These are phyloP conservation scores for Zosterops pallidus DNA, from an alignment of 2,113 vertebrate genomes.

Conservation along the genomic window DNA sequence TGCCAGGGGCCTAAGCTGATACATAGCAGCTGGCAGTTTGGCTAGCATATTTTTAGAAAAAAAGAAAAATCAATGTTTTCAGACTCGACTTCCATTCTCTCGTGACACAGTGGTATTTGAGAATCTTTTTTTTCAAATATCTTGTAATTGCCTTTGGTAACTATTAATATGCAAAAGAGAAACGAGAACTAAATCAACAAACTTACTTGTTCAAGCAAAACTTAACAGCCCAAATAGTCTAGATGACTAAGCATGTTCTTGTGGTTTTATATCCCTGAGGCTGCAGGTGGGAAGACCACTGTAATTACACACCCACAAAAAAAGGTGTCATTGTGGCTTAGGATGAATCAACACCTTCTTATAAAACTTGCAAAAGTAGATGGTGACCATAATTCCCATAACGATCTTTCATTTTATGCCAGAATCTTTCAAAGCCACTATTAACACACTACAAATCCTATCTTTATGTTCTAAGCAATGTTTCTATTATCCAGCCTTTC, in stretches of 20 bases:
- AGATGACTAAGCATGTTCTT: not conserved
- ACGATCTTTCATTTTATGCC: not conserved
- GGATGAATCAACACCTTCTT: not conserved
- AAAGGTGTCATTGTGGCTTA: not conserved
- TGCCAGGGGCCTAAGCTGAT: not conserved
- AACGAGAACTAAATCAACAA: not conserved
- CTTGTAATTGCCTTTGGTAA: slow-evolving; percentile 3
- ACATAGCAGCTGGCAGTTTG: not conserved
- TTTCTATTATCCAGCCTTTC: not conserved
- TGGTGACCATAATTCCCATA: not conserved
- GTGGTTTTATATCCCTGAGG: not conserved
- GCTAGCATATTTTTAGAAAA: not conserved
- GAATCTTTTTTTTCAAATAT: not conserved
- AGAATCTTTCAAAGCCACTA: not conserved
- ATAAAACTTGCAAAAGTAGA: not conserved
- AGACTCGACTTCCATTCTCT: not conserved
- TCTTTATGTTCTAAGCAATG: not conserved
- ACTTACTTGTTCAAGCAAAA: not conserved
- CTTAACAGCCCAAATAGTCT: not conserved
- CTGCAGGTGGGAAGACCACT: not conserved
- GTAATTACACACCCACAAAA: not conserved
- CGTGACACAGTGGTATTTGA: not conserved
- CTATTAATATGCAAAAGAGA: not conserved
- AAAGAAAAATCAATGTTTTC: not conserved
- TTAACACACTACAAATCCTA: not conserved